Conservation (phyloP, 2,888 invertebrate species). For the Pimpla rufipes region DNA sequence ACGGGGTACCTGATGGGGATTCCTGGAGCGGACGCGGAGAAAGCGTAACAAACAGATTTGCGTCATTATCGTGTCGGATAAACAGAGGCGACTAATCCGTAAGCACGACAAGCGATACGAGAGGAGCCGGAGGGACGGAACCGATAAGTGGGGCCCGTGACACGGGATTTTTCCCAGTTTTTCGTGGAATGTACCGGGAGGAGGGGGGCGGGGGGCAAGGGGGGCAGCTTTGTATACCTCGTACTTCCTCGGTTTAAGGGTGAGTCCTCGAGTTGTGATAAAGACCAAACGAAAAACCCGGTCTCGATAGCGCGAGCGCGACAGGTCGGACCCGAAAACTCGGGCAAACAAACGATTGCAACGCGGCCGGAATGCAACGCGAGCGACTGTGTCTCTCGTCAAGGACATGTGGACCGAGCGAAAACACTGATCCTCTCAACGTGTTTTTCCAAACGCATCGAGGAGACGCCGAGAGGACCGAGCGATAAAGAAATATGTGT, state of each 20-base stretch:
- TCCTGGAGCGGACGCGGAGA: conserved; percentile 15
- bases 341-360: conserved; percentile 55
- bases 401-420: conserved; percentile 48
- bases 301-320: conserved; percentile 72
- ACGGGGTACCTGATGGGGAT: conserved; percentile 22
- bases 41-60: conserved; percentile 69
- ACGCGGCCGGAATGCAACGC: too few species aligned
- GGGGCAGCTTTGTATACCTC: conserved; percentile 15
- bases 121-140: conserved; percentile 61
- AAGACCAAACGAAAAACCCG: conserved; percentile 74
- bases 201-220: conserved; percentile 5
- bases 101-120: conserved; percentile 77
- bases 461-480: too few species aligned
- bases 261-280: conserved; percentile 69
- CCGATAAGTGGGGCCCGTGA: conserved; percentile 42
- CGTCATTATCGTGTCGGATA: conserved; percentile 67
- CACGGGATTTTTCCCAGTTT: conserved; percentile 38
- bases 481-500: conserved; percentile 34
- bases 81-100: conserved; percentile 78
- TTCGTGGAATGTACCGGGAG: conserved; percentile 47
- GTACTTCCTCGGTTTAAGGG: conserved; percentile 45
- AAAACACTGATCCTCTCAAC: conserved; percentile 55
- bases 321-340: conserved; percentile 73
- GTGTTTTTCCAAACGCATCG: conserved; percentile 18
- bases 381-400: conserved; percentile 17